Evolutionary conservation across 2,797 vertebrate species (phyloP).

Genomic region (Alexandromys oeconomus): DNA sequence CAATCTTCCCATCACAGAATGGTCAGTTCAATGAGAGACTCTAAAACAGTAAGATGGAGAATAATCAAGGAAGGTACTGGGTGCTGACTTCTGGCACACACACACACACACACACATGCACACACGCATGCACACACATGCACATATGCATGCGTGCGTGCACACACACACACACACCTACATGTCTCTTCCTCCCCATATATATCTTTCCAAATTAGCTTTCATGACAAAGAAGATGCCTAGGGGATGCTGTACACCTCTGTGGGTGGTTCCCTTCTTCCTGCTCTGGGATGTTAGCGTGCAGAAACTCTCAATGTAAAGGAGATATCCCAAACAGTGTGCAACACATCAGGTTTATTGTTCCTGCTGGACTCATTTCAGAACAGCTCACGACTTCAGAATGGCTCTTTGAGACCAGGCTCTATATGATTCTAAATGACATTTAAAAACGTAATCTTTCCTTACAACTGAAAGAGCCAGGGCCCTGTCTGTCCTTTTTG

Average conservation of each 20-base stretch:
- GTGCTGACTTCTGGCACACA: not conserved
- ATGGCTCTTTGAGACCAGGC: conserved; percentile 42
- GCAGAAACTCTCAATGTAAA: not conserved
- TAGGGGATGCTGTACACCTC: not conserved
- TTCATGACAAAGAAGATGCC: not conserved
- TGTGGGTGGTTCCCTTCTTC: not conserved
- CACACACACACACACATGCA: not conserved
- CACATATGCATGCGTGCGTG: no score
- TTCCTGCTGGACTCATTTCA: conserved; percentile 66
- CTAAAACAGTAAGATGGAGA: not conserved
- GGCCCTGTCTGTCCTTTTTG: not conserved
- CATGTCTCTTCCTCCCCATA: not conserved
- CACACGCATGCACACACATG: not conserved
- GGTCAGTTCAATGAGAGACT: not conserved
- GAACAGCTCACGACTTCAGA: conserved; percentile 63
- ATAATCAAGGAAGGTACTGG: not conserved
- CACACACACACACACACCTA: not conserved
- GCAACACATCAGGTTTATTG: conserved; percentile 2
- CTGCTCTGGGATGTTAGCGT: not conserved
- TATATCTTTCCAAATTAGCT: not conserved
- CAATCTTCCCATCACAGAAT: not conserved
- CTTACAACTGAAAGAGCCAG: not conserved
- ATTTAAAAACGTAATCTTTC: conserved; percentile 25
- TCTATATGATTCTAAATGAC: conserved; percentile 70
- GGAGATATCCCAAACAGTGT: conserved; percentile 38